Percentiles rank a stretch among this genome's conserved stretches.
These are phyloP conservation scores for Beaufortia kweichowensis DNA, from an alignment of 2,113 vertebrate genomes.

Conservation along the genomic window DNA sequence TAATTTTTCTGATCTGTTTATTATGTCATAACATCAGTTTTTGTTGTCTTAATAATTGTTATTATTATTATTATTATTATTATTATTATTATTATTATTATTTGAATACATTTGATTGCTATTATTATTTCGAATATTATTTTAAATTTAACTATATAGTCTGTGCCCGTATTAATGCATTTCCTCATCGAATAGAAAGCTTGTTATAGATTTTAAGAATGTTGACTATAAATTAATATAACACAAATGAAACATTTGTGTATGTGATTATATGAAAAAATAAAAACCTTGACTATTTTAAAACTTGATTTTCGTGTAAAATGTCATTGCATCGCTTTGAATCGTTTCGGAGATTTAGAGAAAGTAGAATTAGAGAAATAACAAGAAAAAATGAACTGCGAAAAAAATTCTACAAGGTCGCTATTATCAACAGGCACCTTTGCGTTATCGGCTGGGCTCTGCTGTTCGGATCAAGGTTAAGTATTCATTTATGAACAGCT, in stretches of 20 bases:
- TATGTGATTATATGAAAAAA: not conserved
- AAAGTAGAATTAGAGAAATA: too few species aligned
- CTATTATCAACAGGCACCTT: slow-evolving; percentile 20
- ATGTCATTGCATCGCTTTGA: not conserved
- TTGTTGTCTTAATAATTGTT: too few species aligned
- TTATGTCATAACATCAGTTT: too few species aligned
- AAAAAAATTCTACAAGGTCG: slow-evolving; percentile 31
- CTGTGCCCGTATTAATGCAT: too few species aligned
- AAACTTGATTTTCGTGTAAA: not conserved
- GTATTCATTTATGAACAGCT: slow-evolving; percentile 23
- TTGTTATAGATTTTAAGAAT: not conserved
- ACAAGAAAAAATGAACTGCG: not conserved
- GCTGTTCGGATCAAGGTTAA: slow-evolving; percentile 43
- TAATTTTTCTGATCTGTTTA: too few species aligned
- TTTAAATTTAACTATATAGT: too few species aligned
- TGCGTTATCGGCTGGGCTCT: not conserved
- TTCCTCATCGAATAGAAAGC: too few species aligned
- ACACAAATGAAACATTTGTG: not conserved
- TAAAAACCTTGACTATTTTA: not conserved
- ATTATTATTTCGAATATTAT: too few species aligned
- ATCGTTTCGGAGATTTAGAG: not conserved
- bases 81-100: too few species aligned
- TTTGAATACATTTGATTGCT: too few species aligned
- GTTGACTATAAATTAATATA: not conserved
- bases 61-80: too few species aligned